Evolutionary conservation across 1,140 invertebrate species (phyloP).

Genomic region (Brachionus calyciflorus): DNA sequence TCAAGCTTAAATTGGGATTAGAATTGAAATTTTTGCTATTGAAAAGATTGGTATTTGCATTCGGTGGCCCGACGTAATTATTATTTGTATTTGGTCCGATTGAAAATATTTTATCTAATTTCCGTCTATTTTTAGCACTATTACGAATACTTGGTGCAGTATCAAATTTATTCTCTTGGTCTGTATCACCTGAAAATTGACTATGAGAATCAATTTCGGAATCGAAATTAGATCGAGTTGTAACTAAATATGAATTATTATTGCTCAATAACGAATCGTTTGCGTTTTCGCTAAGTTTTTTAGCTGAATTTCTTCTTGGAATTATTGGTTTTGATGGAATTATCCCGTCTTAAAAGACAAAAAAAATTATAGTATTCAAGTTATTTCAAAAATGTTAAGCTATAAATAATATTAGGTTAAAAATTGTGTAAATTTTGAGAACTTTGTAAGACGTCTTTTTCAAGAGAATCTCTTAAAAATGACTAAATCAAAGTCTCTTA

Average conservation of each 20-base stretch:
- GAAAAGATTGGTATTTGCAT: conserved; percentile 6
- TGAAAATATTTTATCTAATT: conserved; percentile 39
- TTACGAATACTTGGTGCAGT: conserved; percentile 29
- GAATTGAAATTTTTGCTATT: conserved; percentile 17
- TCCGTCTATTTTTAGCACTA: conserved; percentile 28
- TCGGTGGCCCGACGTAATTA: neutral
- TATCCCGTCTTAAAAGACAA: conserved; percentile 23
- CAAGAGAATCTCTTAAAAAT: too few relatives aligned
- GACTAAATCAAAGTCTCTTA: too few relatives aligned
- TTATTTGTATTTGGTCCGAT: neutral
- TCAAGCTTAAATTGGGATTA: neutral
- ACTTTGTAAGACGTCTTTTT: too few relatives aligned
- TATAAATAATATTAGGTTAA: too few relatives aligned
- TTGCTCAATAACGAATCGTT: neutral
- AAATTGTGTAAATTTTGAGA: too few relatives aligned
- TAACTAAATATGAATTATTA: neutral
- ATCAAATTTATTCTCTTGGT: conserved; percentile 20
- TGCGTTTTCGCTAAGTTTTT: too few relatives aligned
- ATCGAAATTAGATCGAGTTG: conserved; percentile 21
- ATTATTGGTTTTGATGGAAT: conserved; percentile 43
- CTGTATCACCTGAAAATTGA: neutral
- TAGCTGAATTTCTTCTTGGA: too few relatives aligned
- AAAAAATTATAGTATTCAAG: too few relatives aligned
- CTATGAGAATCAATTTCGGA: neutral
- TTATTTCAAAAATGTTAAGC: too few relatives aligned